These are phyloP conservation scores for Sternotherus odoratus DNA, from an alignment of 2,797 vertebrate species.

Conservation along the genomic window DNA sequence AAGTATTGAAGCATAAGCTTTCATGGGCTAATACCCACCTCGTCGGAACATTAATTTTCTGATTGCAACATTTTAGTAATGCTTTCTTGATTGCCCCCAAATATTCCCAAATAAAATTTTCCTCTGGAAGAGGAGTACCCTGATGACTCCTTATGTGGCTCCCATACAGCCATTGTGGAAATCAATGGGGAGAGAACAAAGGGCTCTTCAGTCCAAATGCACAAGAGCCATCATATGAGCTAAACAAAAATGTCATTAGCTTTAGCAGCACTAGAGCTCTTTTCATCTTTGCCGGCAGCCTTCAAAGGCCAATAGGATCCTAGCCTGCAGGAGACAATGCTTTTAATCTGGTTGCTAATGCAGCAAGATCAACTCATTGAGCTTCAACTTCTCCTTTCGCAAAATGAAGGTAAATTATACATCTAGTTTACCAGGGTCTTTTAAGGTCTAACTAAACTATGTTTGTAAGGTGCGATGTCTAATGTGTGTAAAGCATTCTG, in stretches of 20 bases:
- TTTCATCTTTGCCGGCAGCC: background rate
- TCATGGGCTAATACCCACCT: too few relatives aligned
- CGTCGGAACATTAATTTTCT: background rate
- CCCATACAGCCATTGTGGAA: background rate
- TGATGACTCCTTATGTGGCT: background rate
- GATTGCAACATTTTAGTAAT: background rate
- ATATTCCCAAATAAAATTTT: background rate
- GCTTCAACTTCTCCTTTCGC: background rate
- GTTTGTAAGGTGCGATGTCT: background rate
- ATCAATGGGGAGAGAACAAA: background rate
- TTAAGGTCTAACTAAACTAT: background rate
- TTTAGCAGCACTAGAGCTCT: background rate
- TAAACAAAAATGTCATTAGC: background rate
- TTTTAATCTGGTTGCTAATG: background rate
- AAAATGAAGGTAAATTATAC: constrained; percentile 5
- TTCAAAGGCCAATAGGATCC: background rate
- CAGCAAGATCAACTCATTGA: background rate
- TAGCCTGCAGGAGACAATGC: background rate
- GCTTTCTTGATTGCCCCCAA: background rate
- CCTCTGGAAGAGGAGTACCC: background rate
- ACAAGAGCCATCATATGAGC: background rate
- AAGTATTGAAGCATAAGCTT: too few relatives aligned
- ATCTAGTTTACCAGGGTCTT: background rate
- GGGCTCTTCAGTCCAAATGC: background rate
- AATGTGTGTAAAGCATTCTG: background rate